Base-by-base conservation (phyloP, 1,140 invertebrate genomes). In the Scaptomyza graminum region DNA sequence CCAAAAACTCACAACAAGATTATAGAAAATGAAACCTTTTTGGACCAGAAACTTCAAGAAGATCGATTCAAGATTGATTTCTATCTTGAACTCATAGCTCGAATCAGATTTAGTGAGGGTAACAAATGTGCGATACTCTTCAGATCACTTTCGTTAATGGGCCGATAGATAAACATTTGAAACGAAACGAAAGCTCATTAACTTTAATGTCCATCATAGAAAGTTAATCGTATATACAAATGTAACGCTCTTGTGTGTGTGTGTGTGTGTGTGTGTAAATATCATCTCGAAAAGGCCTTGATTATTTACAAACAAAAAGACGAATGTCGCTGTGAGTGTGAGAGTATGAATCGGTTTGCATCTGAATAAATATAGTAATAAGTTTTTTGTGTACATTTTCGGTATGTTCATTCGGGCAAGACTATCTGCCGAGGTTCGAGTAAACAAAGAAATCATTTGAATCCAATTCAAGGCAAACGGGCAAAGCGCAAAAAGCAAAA, bases 361-460 rank as follows among this genome's bases (percentile, higher is more conserved):
- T 28, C 13, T 52, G n/a, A 11, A 28, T 61, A 16, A 15, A 56
- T 55, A 52, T 34, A 12, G 50, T 59, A 46, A 41, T 9, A 41
- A n/a, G 37, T 41, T n/a, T 34, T 65, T 47, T 71, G 59, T 47
- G 37, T 46, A 72, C 49, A 50, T 57, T 9, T 18, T 44, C 18
- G 18, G 61, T 68, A 44, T 66, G 47, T 62, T 60, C 71, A 62
- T 67, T 52, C 39, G 39, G 13, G 67, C 52, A 73, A 61, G 56
- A 54, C 61, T 61, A 56, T 61, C 52, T 22, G 56, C 31, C 31
- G 52, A 54, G 16, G 44, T 49, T 62, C 50, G 46, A 55, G 59
- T 85, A 87, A 85, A 85, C 82, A 85, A 85, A 76, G 82, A 66
- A 82, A 78, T 87, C 81, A 69, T 81, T 87, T 85, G 46, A 82